Evolutionary conservation across 2,888 invertebrate genomes (phyloP).

Genomic region (Pristionchus japonicus): DNA sequence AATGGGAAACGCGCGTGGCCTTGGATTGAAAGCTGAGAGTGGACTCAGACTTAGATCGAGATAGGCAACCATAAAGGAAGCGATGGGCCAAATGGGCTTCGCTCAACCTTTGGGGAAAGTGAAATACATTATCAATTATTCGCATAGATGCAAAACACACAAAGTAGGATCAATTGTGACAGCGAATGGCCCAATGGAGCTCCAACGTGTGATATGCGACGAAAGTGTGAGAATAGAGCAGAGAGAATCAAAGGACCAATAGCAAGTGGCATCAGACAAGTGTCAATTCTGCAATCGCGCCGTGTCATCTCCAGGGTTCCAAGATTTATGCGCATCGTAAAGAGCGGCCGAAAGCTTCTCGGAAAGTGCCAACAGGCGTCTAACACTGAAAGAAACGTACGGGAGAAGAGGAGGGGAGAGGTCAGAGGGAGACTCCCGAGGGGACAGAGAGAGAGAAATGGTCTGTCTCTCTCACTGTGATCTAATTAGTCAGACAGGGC

Average conservation of each 20-base stretch:
- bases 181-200: too few species aligned
- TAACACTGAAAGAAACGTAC: conserved; percentile 19
- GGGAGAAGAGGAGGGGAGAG: background rate
- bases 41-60: background rate
- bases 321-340: background rate
- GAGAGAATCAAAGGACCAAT: background rate
- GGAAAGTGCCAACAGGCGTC: conserved; percentile 24
- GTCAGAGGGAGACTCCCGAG: background rate
- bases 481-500: too few species aligned
- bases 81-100: background rate
- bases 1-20: background rate
- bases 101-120: too few species aligned
- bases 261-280: background rate
- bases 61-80: background rate
- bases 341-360: conserved; percentile 6
- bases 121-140: too few species aligned
- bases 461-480: too few species aligned
- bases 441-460: too few species aligned
- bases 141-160: too few species aligned
- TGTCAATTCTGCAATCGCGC: background rate
- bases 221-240: background rate
- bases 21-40: background rate
- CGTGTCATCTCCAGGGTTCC: background rate
- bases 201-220: too few species aligned
- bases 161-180: too few species aligned